phyloP scores from a whole-genome alignment of 2,888 invertebrate species.

The Suillia variegata region DNA sequence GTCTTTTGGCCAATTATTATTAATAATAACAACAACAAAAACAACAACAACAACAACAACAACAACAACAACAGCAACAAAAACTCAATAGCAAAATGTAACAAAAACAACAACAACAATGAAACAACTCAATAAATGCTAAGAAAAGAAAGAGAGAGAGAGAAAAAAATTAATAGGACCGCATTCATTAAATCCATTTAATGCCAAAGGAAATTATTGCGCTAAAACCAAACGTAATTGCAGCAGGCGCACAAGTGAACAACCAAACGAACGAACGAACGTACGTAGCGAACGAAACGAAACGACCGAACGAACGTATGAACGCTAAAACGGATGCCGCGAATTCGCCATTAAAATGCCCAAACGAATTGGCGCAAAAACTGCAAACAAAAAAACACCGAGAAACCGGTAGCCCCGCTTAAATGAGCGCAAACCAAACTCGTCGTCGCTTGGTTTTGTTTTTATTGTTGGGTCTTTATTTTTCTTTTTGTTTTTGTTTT shows the following conservation, averaged over 20 bases:
- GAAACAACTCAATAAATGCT: conserved; percentile 18
- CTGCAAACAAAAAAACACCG: conserved; percentile 1
- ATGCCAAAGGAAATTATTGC: conserved; percentile 55
- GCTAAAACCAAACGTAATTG: conserved; percentile 49
- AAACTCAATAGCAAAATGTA: too few relatives aligned
- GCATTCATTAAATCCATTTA: conserved; percentile 59
- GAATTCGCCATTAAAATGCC: conserved; percentile 48
- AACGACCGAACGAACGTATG: conserved; percentile 21
- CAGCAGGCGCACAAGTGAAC: conserved; percentile 34
- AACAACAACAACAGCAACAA: conserved; percentile 26
- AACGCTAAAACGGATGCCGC: conserved; percentile 30
- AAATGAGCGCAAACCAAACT: not conserved
- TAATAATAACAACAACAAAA: conserved; percentile 36
- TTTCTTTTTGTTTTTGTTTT: conserved; percentile 15
- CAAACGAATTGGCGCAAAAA: conserved; percentile 40
- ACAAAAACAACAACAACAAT: conserved; percentile 29
- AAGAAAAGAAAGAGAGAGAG: conserved; percentile 20
- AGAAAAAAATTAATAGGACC: conserved; percentile 51
- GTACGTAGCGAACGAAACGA: too few relatives aligned
- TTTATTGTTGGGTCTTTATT: conserved; percentile 8
- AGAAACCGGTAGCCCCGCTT: not conserved
- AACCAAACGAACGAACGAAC: conserved; percentile 23
- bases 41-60: conserved; percentile 33
- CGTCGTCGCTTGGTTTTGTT: not conserved
- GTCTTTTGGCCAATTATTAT: conserved; percentile 42